Evolutionary conservation across 2,888 invertebrate genomes (phyloP), one percentile per base, ranked within the genome.

Genomic region (Amphipyra tragopoginis): DNA sequence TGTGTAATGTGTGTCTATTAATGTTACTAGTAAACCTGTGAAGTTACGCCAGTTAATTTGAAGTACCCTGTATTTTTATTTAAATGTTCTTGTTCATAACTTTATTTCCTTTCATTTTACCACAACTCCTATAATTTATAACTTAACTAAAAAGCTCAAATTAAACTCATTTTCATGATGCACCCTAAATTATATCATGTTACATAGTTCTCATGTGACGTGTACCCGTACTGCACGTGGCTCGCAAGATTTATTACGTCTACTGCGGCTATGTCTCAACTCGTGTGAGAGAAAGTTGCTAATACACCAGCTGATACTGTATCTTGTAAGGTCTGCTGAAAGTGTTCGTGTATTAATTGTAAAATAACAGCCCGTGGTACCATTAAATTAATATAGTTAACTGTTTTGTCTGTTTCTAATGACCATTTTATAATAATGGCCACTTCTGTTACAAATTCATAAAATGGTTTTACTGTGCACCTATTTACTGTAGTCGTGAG

Each of bases 231-330:
- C 48, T 72, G 75, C 78, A 77, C 72, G 77, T 78, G 75, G 54
- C 63, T 43, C 48, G 15, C 29, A 67, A 77, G 77, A 77, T 78
- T 78, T 77, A 77, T 77, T 14, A 57, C 70, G 67, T 77, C 75
- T 78, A 61, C 72, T 69, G 75, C 62, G 72, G 78, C 66, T 65
- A 49, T 77, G 75, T 77, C 75, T 77, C 66, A 65, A 59, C 54
- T 57, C 59, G 39, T 65, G 69, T 50, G 50, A 21, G 75, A 72
- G 77, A 78, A 77, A 77, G 78, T 77, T 77, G 59, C 63, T 75
- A 70, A 77, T 75, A 75, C 56, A 67, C 63, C 63, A 60, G 47
- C 68, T 63, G 57, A 64, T 72, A 52, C 49, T 36, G 36, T 10
- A 67, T 57, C 43, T 33, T 38, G 39, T 53, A 54, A 26, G n/a